Conservation (phyloP, 2,113 vertebrate genomes). For the Aptenodytes patagonicus region DNA sequence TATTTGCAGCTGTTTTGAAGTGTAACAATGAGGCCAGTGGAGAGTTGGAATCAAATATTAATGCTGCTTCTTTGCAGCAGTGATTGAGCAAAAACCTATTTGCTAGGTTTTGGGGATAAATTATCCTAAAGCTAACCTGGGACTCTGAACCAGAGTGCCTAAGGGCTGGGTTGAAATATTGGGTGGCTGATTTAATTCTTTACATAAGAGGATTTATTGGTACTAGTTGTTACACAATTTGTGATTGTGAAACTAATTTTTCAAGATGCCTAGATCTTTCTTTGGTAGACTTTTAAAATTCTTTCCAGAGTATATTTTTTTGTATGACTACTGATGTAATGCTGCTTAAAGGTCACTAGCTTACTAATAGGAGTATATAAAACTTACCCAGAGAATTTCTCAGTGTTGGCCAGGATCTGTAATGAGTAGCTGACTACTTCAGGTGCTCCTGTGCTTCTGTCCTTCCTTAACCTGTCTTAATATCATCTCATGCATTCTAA, state of each 20-base stretch:
- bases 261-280: neutral
- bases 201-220: neutral
- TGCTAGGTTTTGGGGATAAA: neutral
- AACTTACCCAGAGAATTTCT: neutral
- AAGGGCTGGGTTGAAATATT: neutral
- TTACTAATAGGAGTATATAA: neutral
- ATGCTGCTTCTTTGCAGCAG: neutral
- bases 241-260: neutral
- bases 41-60: neutral
- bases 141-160: neutral
- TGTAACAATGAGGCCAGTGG: neutral
- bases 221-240: neutral
- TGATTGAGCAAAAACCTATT: neutral
- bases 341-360: neutral
- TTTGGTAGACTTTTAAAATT: neutral
- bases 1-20: neutral
- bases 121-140: neutral
- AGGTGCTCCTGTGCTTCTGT: neutral
- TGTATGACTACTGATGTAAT: neutral
- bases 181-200: neutral
- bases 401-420: neutral
- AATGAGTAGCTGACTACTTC: neutral
- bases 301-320: neutral
- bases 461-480: neutral
- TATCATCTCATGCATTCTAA: neutral